Percentiles rank a stretch among this genome's conserved stretches.
These are phyloP conservation scores for Hemistola chrysoprasaria DNA, from an alignment of 2,888 invertebrate genomes.

Conservation along the genomic window DNA sequence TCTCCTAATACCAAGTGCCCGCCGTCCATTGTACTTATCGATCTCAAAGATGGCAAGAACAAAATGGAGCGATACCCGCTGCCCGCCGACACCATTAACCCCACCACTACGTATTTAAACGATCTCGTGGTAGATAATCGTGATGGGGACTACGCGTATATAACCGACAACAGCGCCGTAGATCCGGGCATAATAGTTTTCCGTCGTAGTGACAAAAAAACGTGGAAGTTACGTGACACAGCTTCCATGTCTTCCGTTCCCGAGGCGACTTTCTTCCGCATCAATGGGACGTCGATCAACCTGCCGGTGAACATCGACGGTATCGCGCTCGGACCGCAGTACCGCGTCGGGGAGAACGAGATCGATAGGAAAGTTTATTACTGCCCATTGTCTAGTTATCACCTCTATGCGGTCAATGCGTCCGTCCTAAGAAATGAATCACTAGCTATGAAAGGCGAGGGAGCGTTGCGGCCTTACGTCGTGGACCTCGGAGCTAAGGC, in stretches of 20 bases:
- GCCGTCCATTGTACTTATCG: slow-evolving; percentile 86
- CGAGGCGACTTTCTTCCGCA: slow-evolving; percentile 82
- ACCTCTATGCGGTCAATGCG: slow-evolving; percentile 85
- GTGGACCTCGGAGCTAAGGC: slow-evolving; percentile 83
- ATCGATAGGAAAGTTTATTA: slow-evolving; percentile 84
- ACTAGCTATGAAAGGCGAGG: slow-evolving; percentile 52
- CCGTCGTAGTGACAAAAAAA: slow-evolving; percentile 82
- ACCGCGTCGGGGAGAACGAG: slow-evolving; percentile 50
- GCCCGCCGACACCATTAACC: slow-evolving; percentile 81
- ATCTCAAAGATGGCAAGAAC: slow-evolving; percentile 83
- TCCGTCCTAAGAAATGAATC: slow-evolving; percentile 82
- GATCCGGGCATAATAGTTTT: slow-evolving; percentile 89
- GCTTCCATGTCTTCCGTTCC: slow-evolving; percentile 84
- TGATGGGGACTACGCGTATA: slow-evolving; percentile 87
- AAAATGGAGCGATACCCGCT: slow-evolving; percentile 83
- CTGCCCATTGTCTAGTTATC: slow-evolving; percentile 85
- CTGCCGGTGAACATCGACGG: slow-evolving; percentile 86
- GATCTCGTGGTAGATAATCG: slow-evolving; percentile 88
- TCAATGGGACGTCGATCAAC: slow-evolving; percentile 81
- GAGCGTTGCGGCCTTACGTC: slow-evolving; percentile 71
- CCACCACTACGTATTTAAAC: slow-evolving; percentile 84
- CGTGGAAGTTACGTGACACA: slow-evolving; percentile 87
- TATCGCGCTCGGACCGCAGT: slow-evolving; percentile 86
- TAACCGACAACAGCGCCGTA: slow-evolving; percentile 85
- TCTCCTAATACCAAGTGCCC: slow-evolving; percentile 82